phyloP scores from a whole-genome alignment of 1,140 invertebrate species.

The Kradibia gibbosae region DNA sequence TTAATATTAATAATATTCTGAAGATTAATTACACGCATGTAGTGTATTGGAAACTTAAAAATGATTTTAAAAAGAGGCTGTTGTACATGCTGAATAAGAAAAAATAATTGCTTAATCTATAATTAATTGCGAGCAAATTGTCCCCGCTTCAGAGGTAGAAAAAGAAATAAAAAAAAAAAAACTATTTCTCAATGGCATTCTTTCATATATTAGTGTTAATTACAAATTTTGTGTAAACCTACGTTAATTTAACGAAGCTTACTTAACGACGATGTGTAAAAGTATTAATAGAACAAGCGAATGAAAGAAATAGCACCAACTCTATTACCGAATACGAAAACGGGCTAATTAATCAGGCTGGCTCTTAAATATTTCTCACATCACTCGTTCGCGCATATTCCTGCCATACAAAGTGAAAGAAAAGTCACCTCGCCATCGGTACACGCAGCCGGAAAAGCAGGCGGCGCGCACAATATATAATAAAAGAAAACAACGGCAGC shows the following conservation, averaged over 20 bases:
- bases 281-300: background rate
- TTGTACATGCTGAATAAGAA: background rate
- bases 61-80: background rate
- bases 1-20: too few species aligned
- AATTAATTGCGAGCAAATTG: background rate
- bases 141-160: background rate
- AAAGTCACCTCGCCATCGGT: background rate
- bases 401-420: background rate
- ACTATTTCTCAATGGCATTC: background rate
- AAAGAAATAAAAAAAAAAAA: background rate
- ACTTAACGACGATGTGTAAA: background rate
- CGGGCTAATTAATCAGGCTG: background rate
- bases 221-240: background rate
- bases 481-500: background rate
- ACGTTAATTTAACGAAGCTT: background rate
- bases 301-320: background rate
- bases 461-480: background rate
- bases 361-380: constrained; percentile 1
- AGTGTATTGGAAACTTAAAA: too few species aligned
- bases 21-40: too few species aligned
- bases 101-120: background rate
- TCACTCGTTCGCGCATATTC: background rate
- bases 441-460: background rate
- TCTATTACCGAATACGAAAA: background rate
- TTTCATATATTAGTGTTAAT: background rate